Evolutionary conservation across 2,888 invertebrate genomes (phyloP), one percentile per base, ranked within the genome.

Genomic region (Actias luna): DNA sequence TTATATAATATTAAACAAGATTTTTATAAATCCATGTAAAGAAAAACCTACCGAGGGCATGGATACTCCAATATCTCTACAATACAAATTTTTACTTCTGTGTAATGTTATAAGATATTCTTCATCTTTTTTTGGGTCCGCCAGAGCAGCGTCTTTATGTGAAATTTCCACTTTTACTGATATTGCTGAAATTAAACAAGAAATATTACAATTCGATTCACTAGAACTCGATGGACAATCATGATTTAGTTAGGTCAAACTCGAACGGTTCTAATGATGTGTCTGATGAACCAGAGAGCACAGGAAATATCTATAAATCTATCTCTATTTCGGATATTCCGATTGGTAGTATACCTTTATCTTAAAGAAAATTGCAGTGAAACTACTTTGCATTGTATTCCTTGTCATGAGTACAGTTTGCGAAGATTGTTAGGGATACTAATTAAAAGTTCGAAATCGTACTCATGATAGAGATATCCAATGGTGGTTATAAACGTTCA

Each of bases 141-240:
- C 18, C 8, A 83, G 61, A 31, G 57, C 72, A 2, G 79, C 82
- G 10, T 65, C 25, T 0, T 65, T 62, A 46, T 82, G 77, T 5
- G 42, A 64, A 35, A 82, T 64, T 18, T 71, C 63, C 1, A 83
- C 66, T 5, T 65, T 69, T 5, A 84, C 70, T 25, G 61, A 55
- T 36, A 85, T 64, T 60, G 65, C 85, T 85, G 72, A 8, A 46
- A 72, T 22, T 4, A 50, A 50, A 10, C 12, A 50, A 22, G 25
- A 50, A 0, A 25, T 25, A 50, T 25, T 22, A 25, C 12, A 2
- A 50, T 46, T 46, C 0, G 2, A 25, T 50, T 22, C 25, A 25
- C 22, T 22, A 50, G 0, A 22, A 2, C 10, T 12, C 2, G 12
- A 12, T 8, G 7, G 1, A 1, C n/a, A 18, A 8, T 18, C 1